Percentiles rank a stretch among this genome's conserved stretches.
phyloP scores from a whole-genome alignment of 2,888 invertebrate species.

The Terebella lapidaria region DNA sequence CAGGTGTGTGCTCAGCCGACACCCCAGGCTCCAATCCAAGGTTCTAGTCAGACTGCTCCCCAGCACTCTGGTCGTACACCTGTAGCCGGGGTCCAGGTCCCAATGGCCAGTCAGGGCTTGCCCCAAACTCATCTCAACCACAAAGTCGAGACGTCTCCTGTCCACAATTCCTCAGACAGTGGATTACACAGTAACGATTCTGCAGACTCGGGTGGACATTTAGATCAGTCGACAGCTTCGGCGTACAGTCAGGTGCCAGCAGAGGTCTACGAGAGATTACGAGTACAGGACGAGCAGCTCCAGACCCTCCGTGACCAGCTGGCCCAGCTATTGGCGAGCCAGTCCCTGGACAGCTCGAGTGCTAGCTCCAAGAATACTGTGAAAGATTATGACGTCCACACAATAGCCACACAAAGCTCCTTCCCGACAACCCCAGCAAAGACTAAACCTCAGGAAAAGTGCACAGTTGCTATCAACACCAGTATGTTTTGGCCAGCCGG shows the following conservation, averaged over 20 bases:
- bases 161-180: conserved; percentile 9
- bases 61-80: too few species aligned
- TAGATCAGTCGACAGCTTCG: not conserved
- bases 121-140: not conserved
- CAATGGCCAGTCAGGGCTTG: not conserved
- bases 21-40: too few species aligned
- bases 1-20: too few species aligned
- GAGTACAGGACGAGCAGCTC: conserved; percentile 43
- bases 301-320: conserved; percentile 44
- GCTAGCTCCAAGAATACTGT: not conserved
- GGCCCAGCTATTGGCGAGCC: conserved; percentile 32
- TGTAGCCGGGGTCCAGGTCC: not conserved
- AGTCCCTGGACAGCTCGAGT: conserved; percentile 15
- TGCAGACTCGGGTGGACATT: not conserved
- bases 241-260: not conserved
- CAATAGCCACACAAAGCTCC: not conserved
- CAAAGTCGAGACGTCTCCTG: not conserved
- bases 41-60: too few species aligned
- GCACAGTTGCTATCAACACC: conserved; percentile 35
- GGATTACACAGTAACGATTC: conserved; percentile 12
- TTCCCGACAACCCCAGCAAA: not conserved
- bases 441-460: conserved; percentile 9
- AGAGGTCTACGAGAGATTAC: conserved; percentile 41
- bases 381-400: not conserved
- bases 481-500: conserved; percentile 18